These are phyloP conservation scores for Trichoplusia ni DNA, from an alignment of 1,140 invertebrate genomes.

Conservation along the genomic window DNA sequence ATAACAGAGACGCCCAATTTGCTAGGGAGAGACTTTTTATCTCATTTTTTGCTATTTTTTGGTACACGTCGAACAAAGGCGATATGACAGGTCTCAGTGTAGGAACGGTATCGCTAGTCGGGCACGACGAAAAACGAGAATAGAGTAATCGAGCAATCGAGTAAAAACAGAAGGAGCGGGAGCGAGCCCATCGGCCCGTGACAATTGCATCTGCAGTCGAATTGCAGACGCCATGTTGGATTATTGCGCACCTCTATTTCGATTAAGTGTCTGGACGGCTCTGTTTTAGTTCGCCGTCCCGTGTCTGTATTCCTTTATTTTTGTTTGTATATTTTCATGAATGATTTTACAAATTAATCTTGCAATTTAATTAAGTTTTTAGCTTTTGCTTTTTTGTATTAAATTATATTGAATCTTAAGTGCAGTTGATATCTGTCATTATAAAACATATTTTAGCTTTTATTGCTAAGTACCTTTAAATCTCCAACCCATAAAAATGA, in stretches of 20 bases:
- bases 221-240: slow-evolving; percentile 73
- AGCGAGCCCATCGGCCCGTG: slow-evolving; percentile 64
- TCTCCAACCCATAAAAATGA: too few species aligned
- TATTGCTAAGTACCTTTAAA: too few species aligned
- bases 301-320: slow-evolving; percentile 16
- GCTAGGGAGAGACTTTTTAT: slow-evolving; percentile 77
- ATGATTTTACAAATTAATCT: slow-evolving; percentile 10
- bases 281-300: slow-evolving; percentile 18
- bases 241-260: slow-evolving; percentile 66
- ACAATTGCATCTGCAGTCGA: slow-evolving; percentile 74
- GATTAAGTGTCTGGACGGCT: slow-evolving; percentile 56
- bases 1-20: slow-evolving; percentile 80
- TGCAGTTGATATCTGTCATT: too few species aligned
- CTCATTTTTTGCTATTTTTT: slow-evolving; percentile 61
- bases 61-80: slow-evolving; percentile 69
- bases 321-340: background rate
- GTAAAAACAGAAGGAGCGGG: slow-evolving; percentile 70
- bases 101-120: slow-evolving; percentile 65
- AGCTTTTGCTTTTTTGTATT: too few species aligned
- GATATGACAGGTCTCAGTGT: slow-evolving; percentile 76
- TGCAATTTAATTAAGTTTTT: too few species aligned
- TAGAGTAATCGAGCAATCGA: slow-evolving; percentile 70
- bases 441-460: too few species aligned
- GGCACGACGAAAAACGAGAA: slow-evolving; percentile 70
- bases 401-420: too few species aligned